Evolutionary conservation across 1,140 invertebrate genomes (phyloP).

Genomic region (Aplysia californica): DNA sequence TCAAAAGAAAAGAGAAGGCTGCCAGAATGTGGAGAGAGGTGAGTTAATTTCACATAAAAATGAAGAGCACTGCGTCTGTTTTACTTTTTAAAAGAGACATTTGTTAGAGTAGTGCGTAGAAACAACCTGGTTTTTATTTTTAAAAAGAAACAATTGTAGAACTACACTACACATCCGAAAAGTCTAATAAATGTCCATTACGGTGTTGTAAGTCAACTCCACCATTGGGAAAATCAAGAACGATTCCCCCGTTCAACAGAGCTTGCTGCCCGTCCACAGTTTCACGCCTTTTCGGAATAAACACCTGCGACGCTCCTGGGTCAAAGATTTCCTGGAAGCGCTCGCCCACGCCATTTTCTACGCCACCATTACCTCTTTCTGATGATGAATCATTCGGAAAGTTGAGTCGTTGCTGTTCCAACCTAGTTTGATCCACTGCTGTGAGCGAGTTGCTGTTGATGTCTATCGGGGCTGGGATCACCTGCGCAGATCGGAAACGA

Average conservation of each 20-base stretch:
- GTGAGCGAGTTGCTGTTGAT: not conserved
- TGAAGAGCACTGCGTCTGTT: no score
- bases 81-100: no score
- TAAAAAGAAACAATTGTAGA: no score
- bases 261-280: not conserved
- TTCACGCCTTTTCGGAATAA: not conserved
- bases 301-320: conserved; percentile 21
- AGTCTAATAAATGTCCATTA: not conserved
- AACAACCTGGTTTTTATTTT: no score
- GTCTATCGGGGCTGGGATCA: conserved; percentile 7
- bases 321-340: not conserved
- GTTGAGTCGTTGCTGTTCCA: no score
- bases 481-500: conserved; percentile 41
- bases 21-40: no score
- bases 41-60: no score
- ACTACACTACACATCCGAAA: conserved; percentile 3
- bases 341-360: not conserved
- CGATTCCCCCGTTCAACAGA: conserved; percentile 4
- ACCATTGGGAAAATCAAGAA: not conserved
- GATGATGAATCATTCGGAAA: not conserved
- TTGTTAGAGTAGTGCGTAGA: no score
- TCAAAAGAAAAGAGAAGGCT: no score
- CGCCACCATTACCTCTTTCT: no score
- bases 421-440: not conserved
- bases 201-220: not conserved